These are phyloP conservation scores for Atethmia centrago DNA, from an alignment of 2,888 invertebrate species.

Conservation along the genomic window DNA sequence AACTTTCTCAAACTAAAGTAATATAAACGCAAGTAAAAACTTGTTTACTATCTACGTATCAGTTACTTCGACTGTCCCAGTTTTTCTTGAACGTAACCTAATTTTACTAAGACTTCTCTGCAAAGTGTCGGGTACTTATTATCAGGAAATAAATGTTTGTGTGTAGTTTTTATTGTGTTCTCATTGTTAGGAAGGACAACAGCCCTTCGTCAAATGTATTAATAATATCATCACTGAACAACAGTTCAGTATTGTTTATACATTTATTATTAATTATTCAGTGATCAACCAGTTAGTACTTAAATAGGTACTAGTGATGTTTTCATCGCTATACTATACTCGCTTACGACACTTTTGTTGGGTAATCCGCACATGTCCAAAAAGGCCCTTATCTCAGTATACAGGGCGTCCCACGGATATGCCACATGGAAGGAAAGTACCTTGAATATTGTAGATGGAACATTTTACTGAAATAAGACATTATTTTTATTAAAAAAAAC, in stretches of 20 bases:
- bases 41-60: conserved; percentile 17
- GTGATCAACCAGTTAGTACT: not conserved
- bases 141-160: not conserved
- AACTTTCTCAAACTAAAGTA: conserved; percentile 19
- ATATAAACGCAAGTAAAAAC: conserved; percentile 10
- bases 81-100: conserved; percentile 23
- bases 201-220: too few relatives aligned
- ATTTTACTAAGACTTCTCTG: conserved; percentile 12
- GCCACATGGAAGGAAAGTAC: too few relatives aligned
- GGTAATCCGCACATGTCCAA: not conserved
- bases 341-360: not conserved
- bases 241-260: too few relatives aligned
- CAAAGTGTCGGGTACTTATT: conserved; percentile 2
- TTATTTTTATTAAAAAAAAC: too few relatives aligned
- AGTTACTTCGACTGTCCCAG: conserved; percentile 10
- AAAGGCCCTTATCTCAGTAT: not conserved
- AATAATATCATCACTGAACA: too few relatives aligned
- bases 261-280: too few relatives aligned
- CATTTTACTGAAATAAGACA: too few relatives aligned
- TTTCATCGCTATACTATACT: too few relatives aligned
- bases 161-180: not conserved
- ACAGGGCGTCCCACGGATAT: too few relatives aligned
- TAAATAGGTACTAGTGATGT: not conserved
- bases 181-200: too few relatives aligned
- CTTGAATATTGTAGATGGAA: too few relatives aligned